These are phyloP conservation scores for Epicauta chinensis DNA, from an alignment of 1,140 invertebrate species.

Conservation along the genomic window DNA sequence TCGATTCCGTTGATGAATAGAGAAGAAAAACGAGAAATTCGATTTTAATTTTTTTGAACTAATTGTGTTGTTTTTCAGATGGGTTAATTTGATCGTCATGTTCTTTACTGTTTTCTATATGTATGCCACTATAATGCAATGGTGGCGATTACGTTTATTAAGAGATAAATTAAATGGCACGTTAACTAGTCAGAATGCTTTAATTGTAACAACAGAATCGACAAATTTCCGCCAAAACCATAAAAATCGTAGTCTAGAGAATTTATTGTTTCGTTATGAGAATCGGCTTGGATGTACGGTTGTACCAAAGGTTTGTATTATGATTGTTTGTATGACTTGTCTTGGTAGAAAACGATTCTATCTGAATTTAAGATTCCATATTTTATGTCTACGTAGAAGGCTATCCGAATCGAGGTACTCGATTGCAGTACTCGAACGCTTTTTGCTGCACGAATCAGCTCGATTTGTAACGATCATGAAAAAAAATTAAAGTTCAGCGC, in stretches of 20 bases:
- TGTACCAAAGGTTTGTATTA: conserved; percentile 39
- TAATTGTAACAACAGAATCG: conserved; percentile 22
- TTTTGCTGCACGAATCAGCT: no score
- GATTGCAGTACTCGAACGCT: no score
- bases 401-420: no score
- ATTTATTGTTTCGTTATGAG: conserved; percentile 36
- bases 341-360: no score
- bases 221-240: conserved; percentile 21
- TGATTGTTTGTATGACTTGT: neutral
- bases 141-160: conserved; percentile 54
- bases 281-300: conserved; percentile 40
- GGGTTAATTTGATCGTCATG: conserved; percentile 45
- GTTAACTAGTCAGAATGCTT: conserved; percentile 35
- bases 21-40: no score
- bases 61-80: no score
- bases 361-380: no score
- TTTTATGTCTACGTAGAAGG: no score
- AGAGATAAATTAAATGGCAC: conserved; percentile 37
- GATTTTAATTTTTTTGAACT: no score
- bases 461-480: no score
- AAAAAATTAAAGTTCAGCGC: no score
- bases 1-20: no score
- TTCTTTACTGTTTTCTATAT: conserved; percentile 61
- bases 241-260: conserved; percentile 34
- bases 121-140: conserved; percentile 60